These are phyloP conservation scores for Notodonta dromedarius DNA, from an alignment of 2,888 invertebrate species.

Conservation along the genomic window DNA sequence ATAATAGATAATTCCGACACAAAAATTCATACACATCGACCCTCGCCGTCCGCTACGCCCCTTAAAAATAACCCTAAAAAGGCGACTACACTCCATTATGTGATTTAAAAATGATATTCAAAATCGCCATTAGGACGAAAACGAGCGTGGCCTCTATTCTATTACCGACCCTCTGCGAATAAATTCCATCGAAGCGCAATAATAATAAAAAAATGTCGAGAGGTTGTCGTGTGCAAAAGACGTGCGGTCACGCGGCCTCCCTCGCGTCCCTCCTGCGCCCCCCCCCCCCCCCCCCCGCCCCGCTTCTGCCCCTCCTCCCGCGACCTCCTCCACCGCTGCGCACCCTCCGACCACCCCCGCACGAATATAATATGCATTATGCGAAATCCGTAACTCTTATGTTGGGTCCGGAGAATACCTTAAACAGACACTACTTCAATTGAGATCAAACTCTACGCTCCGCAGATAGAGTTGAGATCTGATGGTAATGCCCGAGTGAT, in stretches of 20 bases:
- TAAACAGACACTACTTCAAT: slow-evolving; percentile 41
- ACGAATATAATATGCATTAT: slow-evolving; percentile 83
- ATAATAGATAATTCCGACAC: slow-evolving; percentile 32
- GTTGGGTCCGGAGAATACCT: slow-evolving; percentile 75
- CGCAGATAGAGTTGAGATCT: slow-evolving; percentile 25
- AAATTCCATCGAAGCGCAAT: slow-evolving; percentile 83
- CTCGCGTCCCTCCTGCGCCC: slow-evolving; percentile 35
- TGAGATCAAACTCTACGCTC: slow-evolving; percentile 32
- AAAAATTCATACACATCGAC: slow-evolving; percentile 39
- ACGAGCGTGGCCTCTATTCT: slow-evolving; percentile 74
- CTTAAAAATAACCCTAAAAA: slow-evolving; percentile 72
- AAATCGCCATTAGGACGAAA: slow-evolving; percentile 69
- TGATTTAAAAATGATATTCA: slow-evolving; percentile 83
- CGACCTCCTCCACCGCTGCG: slow-evolving; percentile 35
- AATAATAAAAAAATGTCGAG: slow-evolving; percentile 84
- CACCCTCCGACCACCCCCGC: slow-evolving; percentile 57
- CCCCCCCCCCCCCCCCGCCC: slow-evolving; percentile 22
- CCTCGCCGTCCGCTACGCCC: slow-evolving; percentile 44
- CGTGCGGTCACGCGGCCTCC: slow-evolving; percentile 78
- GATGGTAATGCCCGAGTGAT: slow-evolving; percentile 14
- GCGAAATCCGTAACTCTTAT: slow-evolving; percentile 84
- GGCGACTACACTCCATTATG: slow-evolving; percentile 76
- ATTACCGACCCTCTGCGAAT: slow-evolving; percentile 72
- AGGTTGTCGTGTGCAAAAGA: slow-evolving; percentile 83
- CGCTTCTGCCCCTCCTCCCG: slow-evolving; percentile 19